Conservation (phyloP, 1,140 invertebrate genomes). For the Littorina saxatilis region DNA sequence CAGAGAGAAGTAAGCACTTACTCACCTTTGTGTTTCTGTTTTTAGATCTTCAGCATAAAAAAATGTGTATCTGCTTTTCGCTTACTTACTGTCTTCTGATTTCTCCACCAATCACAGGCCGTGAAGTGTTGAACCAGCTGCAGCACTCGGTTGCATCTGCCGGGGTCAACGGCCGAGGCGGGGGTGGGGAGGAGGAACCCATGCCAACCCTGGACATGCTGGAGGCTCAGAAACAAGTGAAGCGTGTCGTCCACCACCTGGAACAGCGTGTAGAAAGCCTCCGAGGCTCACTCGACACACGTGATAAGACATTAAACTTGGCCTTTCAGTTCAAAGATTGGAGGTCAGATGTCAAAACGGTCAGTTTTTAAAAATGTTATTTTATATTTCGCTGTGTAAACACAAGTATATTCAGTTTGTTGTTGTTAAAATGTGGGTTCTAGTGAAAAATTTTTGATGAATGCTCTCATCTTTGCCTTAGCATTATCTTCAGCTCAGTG, state of each 20-base stretch:
- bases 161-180: conserved; percentile 49
- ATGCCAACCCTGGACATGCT: conserved; percentile 72
- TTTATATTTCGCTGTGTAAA: too few species aligned
- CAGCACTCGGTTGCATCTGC: conserved; percentile 49
- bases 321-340: conserved; percentile 64
- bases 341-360: conserved; percentile 68
- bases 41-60: too few species aligned
- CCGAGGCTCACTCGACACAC: conserved; percentile 62
- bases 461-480: too few species aligned
- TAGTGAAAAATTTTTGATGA: background rate
- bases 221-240: conserved; percentile 72
- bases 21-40: too few species aligned
- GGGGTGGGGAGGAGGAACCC: conserved; percentile 61
- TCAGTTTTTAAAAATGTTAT: conserved; percentile 44
- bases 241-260: conserved; percentile 71
- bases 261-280: conserved; percentile 69
- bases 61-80: too few species aligned
- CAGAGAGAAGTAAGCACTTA: too few species aligned
- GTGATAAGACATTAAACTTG: conserved; percentile 81
- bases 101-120: too few species aligned
- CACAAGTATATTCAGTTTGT: too few species aligned
- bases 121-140: conserved; percentile 70
- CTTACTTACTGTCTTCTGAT: too few species aligned
- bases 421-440: too few species aligned
- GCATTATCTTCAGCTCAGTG: too few species aligned